phyloP scores from a whole-genome alignment of 2,113 vertebrate genomes.

The Chamaetylas fuelleborni region DNA sequence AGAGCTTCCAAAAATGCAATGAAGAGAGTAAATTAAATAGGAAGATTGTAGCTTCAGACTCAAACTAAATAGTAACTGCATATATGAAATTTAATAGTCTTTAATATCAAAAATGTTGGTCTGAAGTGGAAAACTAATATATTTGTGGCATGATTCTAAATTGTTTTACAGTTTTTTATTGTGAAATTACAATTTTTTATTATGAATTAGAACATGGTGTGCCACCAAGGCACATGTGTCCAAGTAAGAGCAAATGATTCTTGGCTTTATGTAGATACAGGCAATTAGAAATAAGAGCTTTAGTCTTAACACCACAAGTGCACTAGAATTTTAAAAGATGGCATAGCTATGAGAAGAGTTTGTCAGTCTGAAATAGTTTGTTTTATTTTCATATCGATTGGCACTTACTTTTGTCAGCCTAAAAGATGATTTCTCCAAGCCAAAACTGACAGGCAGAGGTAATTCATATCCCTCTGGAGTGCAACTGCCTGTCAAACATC shows the following conservation, averaged over 20 bases:
- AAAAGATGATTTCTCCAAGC: neutral
- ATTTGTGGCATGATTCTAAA: neutral
- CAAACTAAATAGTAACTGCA: neutral
- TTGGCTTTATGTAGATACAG: neutral
- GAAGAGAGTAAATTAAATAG: neutral
- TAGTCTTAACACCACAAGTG: neutral
- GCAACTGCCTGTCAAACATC: neutral
- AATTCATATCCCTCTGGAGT: neutral
- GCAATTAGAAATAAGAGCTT: neutral
- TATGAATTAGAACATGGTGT: neutral
- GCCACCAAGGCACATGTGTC: neutral
- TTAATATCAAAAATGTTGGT: neutral
- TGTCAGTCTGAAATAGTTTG: neutral
- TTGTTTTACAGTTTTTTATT: neutral
- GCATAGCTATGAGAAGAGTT: neutral
- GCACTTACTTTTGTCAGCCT: neutral
- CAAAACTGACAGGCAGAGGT: neutral
- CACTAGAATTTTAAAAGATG: neutral
- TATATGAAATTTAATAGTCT: neutral
- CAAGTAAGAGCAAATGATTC: neutral
- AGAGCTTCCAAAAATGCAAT: neutral
- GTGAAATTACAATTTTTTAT: neutral
- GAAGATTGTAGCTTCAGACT: neutral
- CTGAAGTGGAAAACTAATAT: neutral
- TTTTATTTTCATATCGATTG: neutral